Evolutionary conservation across 2,113 vertebrate genomes (phyloP), one percentile per base, ranked within the genome.

Genomic region (Ammospiza caudacuta): DNA sequence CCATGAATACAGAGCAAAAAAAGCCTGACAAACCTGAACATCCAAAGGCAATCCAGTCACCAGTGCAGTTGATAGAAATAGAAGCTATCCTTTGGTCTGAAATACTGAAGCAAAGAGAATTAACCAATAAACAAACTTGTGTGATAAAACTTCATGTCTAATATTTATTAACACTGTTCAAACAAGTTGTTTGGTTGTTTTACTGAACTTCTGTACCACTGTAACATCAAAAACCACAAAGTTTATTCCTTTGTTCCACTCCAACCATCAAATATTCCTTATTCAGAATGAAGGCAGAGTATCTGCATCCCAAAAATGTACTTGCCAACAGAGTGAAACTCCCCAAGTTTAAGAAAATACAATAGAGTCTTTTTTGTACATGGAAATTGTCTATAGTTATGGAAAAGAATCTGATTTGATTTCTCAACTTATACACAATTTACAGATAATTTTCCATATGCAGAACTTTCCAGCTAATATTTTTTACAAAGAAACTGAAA

Each of bases 41-140:
- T 14, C 99, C 99, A 25, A 99, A 99, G 23, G 99, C 98, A 25
- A 99, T 99, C 99, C 99, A 99, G 97, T 99, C 99, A 80, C 99
- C 99, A 4, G 99, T 98, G 92, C 92, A 87, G 95, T 99, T 99
- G 88, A 99, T 87, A 29, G 98, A 92, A 72, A 99, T 95, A 3
- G 99, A 98, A 6, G 98, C 75, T 70, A 99, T 98, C 76, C 98
- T 98, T 97, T 99, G 99, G 62, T 99, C 99, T 14, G 99, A 99
- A 98, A 99, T 98, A 94, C 99, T 99, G 94, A 47, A 83, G 23
- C 51, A 64, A 64, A 27, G 59, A 87, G 54, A 90, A 75, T 28
- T 14, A 11, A 4, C 10, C 37, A 44, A n/a, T 62, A 55, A 66
- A 31, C 1, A 92, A 88, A 58, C 1, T 17, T 69, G 12, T 25